Base-by-base conservation (phyloP, 2,888 invertebrate species). In the Sphecodes monilicornis region DNA sequence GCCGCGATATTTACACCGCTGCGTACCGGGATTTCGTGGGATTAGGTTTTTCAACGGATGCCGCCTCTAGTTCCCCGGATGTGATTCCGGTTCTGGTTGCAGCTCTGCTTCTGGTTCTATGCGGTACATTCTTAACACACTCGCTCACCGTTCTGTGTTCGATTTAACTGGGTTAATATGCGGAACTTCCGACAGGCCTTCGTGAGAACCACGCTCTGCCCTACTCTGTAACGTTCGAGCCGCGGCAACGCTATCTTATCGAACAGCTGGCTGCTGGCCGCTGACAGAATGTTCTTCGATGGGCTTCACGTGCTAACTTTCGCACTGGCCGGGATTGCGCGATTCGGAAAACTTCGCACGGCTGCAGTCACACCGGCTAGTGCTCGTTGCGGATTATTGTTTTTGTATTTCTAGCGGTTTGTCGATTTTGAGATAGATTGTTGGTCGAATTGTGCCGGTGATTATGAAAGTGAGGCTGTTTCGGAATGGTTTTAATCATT, bases 1-100 rank as follows among this genome's bases (percentile, higher is more conserved):
- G 50, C 41, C 13, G 26, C 36, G 74, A 77, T 69, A 69, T 60
- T 79, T 79, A 50, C 36, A 76, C 64, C 60, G 16, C 32, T 13
- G 41, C 50, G 54, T 71, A 75, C 29, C 22, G 57, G 29, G 32
- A 75, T 82, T 54, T 72, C 43, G 18, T 16, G 50, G 64, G 50
- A 50, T 80, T 68, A 64, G 11, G n/a, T 36, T 68, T 66, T 75
- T 70, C 69, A 13, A 16, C 43, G n/a, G 41, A 69, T 43, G 41
- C 5, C 8, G 41, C 5, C 8, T 43, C 69, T 29, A 32, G 3
- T 29, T 8, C 18, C n/a, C 2, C n/a, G 68, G 22, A 22, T 22
- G 3, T 11, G n/a, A 6, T 43, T 46, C 5, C 46, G 46, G 18
- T 46, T 18, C 46, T 46, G 18, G 16, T 46, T 43, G 22, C 22